These are phyloP conservation scores for Whitmania pigra DNA, from an alignment of 1,140 invertebrate genomes.

Conservation along the genomic window DNA sequence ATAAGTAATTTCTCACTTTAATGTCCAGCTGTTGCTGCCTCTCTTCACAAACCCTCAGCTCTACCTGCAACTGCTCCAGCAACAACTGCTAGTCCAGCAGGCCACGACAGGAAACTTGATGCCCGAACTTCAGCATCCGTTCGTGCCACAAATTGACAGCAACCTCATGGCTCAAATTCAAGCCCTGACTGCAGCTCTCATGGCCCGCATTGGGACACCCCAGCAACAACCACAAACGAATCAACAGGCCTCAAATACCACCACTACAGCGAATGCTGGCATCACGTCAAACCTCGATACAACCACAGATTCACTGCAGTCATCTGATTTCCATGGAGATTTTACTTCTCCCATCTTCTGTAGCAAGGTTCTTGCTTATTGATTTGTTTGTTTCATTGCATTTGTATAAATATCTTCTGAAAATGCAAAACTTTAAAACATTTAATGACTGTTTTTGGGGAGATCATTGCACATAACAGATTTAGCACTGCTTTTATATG, in stretches of 20 bases:
- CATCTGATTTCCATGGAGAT: conserved; percentile 3
- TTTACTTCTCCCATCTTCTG: neutral
- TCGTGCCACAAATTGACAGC: conserved; percentile 32
- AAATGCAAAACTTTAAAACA: neutral
- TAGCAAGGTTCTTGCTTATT: neutral
- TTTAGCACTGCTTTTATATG: no score
- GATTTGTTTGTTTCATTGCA: neutral
- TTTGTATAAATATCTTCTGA: neutral
- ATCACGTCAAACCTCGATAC: neutral
- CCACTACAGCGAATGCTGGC: neutral
- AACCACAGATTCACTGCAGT: conserved; percentile 25
- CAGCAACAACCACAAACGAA: conserved; percentile 53
- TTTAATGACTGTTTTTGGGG: no score
- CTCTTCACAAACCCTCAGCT: conserved; percentile 29
- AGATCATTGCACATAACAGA: no score
- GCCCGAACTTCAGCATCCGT: conserved; percentile 26
- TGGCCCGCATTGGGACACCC: conserved; percentile 25
- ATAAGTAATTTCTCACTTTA: neutral
- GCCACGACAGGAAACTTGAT: no score
- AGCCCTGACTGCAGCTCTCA: conserved; percentile 38
- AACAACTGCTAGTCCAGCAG: conserved; percentile 38
- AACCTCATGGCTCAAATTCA: conserved; percentile 41
- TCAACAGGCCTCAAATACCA: conserved; percentile 42
- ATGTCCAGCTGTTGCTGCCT: neutral
- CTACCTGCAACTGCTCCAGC: conserved; percentile 39